phyloP scores from a whole-genome alignment of 2,888 invertebrate species.

The Epistrophe eligans region DNA sequence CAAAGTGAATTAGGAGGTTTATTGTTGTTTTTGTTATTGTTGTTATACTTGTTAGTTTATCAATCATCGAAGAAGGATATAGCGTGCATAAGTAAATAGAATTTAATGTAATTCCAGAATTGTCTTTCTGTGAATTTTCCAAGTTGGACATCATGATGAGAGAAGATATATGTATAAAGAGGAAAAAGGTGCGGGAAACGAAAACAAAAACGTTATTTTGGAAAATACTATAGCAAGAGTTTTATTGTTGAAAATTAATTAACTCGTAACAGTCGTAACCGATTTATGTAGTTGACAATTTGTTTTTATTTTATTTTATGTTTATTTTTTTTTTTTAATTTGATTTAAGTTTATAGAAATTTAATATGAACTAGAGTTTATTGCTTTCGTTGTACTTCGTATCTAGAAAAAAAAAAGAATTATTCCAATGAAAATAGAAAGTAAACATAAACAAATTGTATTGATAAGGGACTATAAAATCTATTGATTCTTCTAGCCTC shows the following conservation, averaged over 20 bases:
- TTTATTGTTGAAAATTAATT: constrained; percentile 65
- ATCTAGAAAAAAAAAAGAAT: no score
- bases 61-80: constrained; percentile 64
- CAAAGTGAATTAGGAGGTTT: constrained; percentile 64
- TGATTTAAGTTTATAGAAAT: not conserved
- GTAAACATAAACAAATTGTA: no score
- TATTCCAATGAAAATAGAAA: no score
- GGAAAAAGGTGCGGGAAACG: not conserved
- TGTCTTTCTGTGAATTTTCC: constrained; percentile 31
- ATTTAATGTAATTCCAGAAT: constrained; percentile 64
- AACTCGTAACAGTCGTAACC: constrained; percentile 64
- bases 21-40: constrained; percentile 41
- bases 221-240: constrained; percentile 1
- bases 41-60: constrained; percentile 53
- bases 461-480: no score
- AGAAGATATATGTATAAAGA: not conserved
- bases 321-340: not conserved
- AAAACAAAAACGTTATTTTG: constrained; percentile 14
- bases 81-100: constrained; percentile 61
- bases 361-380: no score
- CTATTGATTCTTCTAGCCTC: no score
- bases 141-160: not conserved
- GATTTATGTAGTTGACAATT: constrained; percentile 43
- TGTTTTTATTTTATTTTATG: constrained; percentile 24
- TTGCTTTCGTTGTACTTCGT: no score